Percentiles rank a stretch among this genome's conserved stretches.
Conservation (phyloP, 37 sponge, comb jelly and placozoan species). For the Beroe forskalii region DNA sequence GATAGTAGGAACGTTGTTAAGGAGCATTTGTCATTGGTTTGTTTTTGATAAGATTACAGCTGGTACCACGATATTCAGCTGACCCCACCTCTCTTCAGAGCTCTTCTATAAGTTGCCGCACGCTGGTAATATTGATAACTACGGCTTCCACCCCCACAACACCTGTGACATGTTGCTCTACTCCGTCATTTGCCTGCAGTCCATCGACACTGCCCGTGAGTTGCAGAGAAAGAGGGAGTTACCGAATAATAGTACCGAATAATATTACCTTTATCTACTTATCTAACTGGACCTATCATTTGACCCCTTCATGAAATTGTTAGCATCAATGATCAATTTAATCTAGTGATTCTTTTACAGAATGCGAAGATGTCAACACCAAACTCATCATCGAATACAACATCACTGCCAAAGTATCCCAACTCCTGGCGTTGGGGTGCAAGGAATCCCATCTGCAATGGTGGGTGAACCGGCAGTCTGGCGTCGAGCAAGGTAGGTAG, state of each 20-base stretch:
- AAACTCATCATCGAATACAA: neutral
- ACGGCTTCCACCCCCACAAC: neutral
- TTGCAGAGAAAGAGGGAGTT: too few relatives aligned
- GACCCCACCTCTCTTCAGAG: conserved; percentile 4
- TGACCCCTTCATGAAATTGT: too few relatives aligned
- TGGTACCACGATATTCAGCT: too few relatives aligned
- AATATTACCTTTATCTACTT: too few relatives aligned
- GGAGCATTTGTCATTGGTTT: too few relatives aligned
- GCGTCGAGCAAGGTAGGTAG: too few relatives aligned
- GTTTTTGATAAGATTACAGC: too few relatives aligned
- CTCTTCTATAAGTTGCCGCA: neutral
- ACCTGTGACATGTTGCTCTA: neutral
- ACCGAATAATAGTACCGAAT: too few relatives aligned
- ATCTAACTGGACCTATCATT: too few relatives aligned
- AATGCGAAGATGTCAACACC: neutral
- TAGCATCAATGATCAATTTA: too few relatives aligned
- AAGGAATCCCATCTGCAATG: neutral
- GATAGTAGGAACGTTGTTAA: too few relatives aligned
- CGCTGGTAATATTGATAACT: neutral
- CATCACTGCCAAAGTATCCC: neutral
- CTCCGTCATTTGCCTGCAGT: neutral
- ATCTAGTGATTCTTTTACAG: too few relatives aligned
- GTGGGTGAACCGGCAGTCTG: neutral
- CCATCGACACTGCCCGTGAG: neutral
- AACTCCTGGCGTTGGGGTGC: neutral